These are phyloP conservation scores for Aporophyla nigra DNA, from an alignment of 2,888 invertebrate species.

Conservation along the genomic window DNA sequence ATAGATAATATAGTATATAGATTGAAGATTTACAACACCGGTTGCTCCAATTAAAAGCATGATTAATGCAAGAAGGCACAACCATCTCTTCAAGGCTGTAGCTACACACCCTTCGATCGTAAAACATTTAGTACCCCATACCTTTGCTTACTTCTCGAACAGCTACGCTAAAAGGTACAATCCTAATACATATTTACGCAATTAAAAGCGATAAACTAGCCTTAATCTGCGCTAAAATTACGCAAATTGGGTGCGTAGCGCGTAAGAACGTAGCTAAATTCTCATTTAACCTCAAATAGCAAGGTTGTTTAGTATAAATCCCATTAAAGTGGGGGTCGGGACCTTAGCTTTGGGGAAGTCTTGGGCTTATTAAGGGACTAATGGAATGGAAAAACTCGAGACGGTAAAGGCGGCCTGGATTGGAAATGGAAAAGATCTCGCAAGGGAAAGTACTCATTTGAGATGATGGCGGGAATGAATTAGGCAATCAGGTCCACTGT, in stretches of 20 bases:
- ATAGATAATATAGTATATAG: no score
- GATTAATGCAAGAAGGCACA: conserved; percentile 12
- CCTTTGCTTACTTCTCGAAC: conserved; percentile 19
- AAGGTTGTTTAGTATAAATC: conserved; percentile 65
- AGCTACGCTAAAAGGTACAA: conserved; percentile 52
- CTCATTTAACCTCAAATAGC: conserved; percentile 64
- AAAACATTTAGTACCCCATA: conserved; percentile 45
- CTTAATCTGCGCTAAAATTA: conserved; percentile 63
- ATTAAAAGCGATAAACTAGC: conserved; percentile 64
- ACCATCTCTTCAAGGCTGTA: conserved; percentile 4
- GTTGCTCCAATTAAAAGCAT: conserved; percentile 27
- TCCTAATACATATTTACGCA: conserved; percentile 64
- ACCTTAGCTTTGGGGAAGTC: conserved; percentile 53
- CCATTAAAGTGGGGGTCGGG: conserved; percentile 59
- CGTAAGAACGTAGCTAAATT: conserved; percentile 58
- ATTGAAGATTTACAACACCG: background rate
- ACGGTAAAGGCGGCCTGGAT: conserved; percentile 15
- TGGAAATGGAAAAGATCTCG: conserved; percentile 26
- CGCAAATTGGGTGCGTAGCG: conserved; percentile 65
- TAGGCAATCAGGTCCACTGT: background rate
- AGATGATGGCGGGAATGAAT: no score
- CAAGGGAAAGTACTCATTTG: conserved; percentile 1
- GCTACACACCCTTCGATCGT: conserved; percentile 26
- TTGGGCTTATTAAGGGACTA: conserved; percentile 54
- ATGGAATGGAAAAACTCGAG: conserved; percentile 48